A percentile compares a stretch with the other conserved stretches of the same genome.
phyloP scores from a whole-genome alignment of 2,113 vertebrate genomes.

The Typhlomys cinereus region DNA sequence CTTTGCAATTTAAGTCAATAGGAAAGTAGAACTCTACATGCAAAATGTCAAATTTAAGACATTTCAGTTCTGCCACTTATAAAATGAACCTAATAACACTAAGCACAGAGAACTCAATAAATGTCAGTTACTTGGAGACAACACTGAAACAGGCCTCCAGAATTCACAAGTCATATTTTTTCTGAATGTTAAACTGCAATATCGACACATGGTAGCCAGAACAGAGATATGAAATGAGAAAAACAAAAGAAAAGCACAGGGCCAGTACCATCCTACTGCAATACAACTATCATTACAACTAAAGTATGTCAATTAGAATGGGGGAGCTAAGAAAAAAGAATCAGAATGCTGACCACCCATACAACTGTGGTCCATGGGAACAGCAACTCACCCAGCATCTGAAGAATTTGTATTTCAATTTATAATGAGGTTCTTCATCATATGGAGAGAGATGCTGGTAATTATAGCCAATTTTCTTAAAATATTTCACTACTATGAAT shows the following conservation, averaged over 20 bases:
- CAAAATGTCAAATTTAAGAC: constrained; percentile 30
- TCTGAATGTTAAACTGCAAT: constrained; percentile 48
- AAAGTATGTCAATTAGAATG: neutral
- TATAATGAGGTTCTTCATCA: neutral
- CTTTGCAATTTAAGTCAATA: constrained; percentile 27
- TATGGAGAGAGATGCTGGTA: neutral
- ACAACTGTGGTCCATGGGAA: neutral
- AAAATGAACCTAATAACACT: constrained; percentile 54
- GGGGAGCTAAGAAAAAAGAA: constrained; percentile 12
- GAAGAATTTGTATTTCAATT: neutral
- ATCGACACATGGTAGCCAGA: neutral
- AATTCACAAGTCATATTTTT: constrained; percentile 52
- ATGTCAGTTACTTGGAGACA: constrained; percentile 40
- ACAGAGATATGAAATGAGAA: neutral
- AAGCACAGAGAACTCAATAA: constrained; percentile 42
- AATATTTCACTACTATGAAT: neutral
- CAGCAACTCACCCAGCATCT: neutral
- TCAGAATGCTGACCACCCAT: neutral
- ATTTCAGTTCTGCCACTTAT: constrained; percentile 59
- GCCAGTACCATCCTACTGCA: constrained; percentile 13
- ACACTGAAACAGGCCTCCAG: constrained; percentile 28
- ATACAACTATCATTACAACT: neutral
- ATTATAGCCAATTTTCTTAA: neutral
- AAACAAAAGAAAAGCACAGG: constrained; percentile 15
- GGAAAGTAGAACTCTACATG: constrained; percentile 20